Evolutionary conservation across 1,140 invertebrate species (phyloP), one percentile per base, ranked within the genome.

Genomic region (Hetaerina americana): DNA sequence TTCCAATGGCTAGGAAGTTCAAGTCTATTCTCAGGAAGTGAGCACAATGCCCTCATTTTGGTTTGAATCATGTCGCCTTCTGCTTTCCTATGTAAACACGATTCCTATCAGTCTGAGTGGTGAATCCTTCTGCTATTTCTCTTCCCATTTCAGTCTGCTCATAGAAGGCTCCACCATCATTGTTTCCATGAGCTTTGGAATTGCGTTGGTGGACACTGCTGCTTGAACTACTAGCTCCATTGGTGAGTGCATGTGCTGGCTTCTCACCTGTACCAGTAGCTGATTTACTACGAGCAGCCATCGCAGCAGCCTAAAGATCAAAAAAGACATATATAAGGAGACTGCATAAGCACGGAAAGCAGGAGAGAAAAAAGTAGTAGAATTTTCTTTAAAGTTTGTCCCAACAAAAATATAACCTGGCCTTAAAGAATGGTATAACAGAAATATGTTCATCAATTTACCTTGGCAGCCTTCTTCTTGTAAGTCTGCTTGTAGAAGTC

Each of bases 401-500:
- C n/a, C n/a, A n/a, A n/a, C n/a, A n/a, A n/a, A n/a, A n/a, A n/a
- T n/a, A n/a, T n/a, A n/a, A n/a, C n/a, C n/a, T n/a, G n/a, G n/a
- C n/a, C n/a, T n/a, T n/a, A n/a, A n/a, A n/a, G n/a, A n/a, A n/a
- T n/a, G n/a, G n/a, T n/a, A n/a, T n/a, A n/a, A n/a, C n/a, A n/a
- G n/a, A n/a, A n/a, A n/a, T n/a, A n/a, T n/a, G n/a, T n/a, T n/a
- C n/a, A n/a, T n/a, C n/a, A n/a, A 10, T n/a, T 57, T 57, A 57
- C 40, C 49, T 66, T 27, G 26, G 27, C 66, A 29, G 49, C 69
- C 73, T 73, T 74, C 68, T 81, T 84, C 27, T 75, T 79, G 76
- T 92, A 92, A 72, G 89, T 81, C 76, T 89, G 84, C 57, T 86
- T 84, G 81, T 93, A 93, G 79, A 93, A 93, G 76, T 89, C 83